A percentile compares a stretch with the other conserved stretches of the same genome.
Conservation (phyloP, 2,797 vertebrate genomes). For the Gymnodraco acuticeps region DNA sequence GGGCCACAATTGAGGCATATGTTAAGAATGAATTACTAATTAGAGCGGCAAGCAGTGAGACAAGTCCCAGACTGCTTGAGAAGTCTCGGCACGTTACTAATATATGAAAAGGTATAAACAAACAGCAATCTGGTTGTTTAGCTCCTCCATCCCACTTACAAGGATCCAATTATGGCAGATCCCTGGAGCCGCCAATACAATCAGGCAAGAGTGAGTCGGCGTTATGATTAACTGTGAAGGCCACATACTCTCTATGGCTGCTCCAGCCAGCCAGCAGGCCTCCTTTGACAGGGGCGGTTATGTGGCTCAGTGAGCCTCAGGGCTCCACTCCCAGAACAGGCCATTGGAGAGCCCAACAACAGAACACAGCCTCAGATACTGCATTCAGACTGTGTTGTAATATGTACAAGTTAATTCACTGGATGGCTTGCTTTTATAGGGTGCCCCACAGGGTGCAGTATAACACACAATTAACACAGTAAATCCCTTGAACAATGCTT, state of each 20-base stretch:
- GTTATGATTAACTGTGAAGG: conserved; percentile 89
- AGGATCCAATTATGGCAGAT: conserved; percentile 92
- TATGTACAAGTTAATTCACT: conserved; percentile 74
- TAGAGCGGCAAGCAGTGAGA: conserved; percentile 85
- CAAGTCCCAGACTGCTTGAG: conserved; percentile 87
- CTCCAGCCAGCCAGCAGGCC: conserved; percentile 76
- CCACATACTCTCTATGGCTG: conserved; percentile 81
- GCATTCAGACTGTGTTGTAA: conserved; percentile 65
- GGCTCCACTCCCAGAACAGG: conserved; percentile 66
- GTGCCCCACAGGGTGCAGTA: conserved; percentile 65
- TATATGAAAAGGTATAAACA: conserved; percentile 92
- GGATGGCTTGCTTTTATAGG: conserved; percentile 73
- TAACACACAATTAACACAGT: conserved; percentile 77
- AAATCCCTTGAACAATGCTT: conserved; percentile 74
- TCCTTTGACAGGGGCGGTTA: conserved; percentile 75
- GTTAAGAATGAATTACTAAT: conserved; percentile 91
- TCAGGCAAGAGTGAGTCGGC: conserved; percentile 86
- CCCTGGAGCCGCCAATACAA: conserved; percentile 89
- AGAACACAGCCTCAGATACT: conserved; percentile 63
- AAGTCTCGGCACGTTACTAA: conserved; percentile 89
- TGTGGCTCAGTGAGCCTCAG: conserved; percentile 73
- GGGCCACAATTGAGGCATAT: conserved; percentile 89
- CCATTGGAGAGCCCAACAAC: conserved; percentile 57
- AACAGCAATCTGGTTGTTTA: conserved; percentile 92
- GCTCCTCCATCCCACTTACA: conserved; percentile 91